Evolutionary conservation across 2,888 invertebrate genomes (phyloP).

Genomic region (Diaprepes abbreviatus): DNA sequence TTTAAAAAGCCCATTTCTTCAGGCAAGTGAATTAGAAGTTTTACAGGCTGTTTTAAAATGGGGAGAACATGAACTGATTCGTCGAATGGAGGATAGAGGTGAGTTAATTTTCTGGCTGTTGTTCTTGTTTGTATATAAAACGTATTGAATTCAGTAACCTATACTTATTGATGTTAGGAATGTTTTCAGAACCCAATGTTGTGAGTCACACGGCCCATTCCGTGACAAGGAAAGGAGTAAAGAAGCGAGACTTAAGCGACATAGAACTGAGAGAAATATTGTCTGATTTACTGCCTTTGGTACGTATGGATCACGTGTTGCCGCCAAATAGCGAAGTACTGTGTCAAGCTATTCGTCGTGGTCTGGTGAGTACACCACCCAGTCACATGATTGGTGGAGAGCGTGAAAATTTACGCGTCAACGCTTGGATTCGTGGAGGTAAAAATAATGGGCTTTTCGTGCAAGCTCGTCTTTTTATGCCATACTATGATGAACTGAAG

Average conservation of each 20-base stretch:
- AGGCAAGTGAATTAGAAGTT: slow-evolving; percentile 92
- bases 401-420: slow-evolving; percentile 74
- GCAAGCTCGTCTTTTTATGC: slow-evolving; percentile 92
- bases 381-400: slow-evolving; percentile 89
- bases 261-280: slow-evolving; percentile 88
- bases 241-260: slow-evolving; percentile 86
- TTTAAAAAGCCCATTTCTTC: slow-evolving; percentile 82
- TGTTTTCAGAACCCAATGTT: slow-evolving; percentile 83
- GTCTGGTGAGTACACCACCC: slow-evolving; percentile 85
- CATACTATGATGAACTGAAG: slow-evolving; percentile 95
- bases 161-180: slow-evolving; percentile 34
- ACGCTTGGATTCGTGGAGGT: slow-evolving; percentile 85
- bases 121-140: background rate
- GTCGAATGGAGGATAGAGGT: slow-evolving; percentile 87
- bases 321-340: slow-evolving; percentile 87
- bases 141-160: background rate
- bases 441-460: slow-evolving; percentile 82
- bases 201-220: slow-evolving; percentile 94
- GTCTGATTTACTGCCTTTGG: slow-evolving; percentile 85
- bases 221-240: slow-evolving; percentile 87
- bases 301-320: slow-evolving; percentile 91
- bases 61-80: slow-evolving; percentile 89
- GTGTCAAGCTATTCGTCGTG: slow-evolving; percentile 78
- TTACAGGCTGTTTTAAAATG: slow-evolving; percentile 88
- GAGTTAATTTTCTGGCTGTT: slow-evolving; percentile 15